phyloP scores from a whole-genome alignment of 1,140 invertebrate species.

The Eriocheir sinensis region DNA sequence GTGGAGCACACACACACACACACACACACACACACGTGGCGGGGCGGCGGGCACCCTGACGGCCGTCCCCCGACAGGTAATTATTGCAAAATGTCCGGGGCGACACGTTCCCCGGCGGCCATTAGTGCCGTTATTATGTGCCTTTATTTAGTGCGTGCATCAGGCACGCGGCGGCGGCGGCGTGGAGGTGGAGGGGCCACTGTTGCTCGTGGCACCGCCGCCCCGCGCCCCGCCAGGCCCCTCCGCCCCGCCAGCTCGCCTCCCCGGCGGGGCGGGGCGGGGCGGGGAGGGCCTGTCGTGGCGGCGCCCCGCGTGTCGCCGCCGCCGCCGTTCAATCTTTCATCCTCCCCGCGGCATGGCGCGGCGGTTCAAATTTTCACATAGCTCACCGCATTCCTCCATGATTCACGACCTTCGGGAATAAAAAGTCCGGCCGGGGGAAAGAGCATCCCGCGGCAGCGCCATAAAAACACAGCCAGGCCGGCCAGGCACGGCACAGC shows the following conservation, averaged over 20 bases:
- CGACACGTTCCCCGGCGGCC: background rate
- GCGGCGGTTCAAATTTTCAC: background rate
- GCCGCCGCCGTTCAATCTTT: background rate
- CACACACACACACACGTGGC: background rate
- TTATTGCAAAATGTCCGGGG: background rate
- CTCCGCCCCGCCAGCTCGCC: background rate
- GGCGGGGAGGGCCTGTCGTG: background rate
- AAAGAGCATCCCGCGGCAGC: background rate
- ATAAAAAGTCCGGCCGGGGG: background rate
- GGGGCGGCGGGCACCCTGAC: background rate
- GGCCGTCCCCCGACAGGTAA: background rate
- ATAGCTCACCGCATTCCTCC: background rate
- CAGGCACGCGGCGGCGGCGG: background rate
- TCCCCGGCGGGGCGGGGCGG: background rate
- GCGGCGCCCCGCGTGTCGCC: background rate
- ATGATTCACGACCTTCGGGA: background rate
- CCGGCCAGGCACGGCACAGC: background rate
- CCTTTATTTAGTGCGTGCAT: background rate
- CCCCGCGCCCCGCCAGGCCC: background rate
- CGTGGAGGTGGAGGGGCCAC: no score
- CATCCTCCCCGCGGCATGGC: background rate
- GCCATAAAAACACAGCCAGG: background rate
- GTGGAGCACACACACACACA: no score
- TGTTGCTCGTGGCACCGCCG: background rate
- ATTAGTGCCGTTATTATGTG: background rate